These are phyloP conservation scores for Saccostrea echinata DNA, from an alignment of 1,140 invertebrate species.

Conservation along the genomic window DNA sequence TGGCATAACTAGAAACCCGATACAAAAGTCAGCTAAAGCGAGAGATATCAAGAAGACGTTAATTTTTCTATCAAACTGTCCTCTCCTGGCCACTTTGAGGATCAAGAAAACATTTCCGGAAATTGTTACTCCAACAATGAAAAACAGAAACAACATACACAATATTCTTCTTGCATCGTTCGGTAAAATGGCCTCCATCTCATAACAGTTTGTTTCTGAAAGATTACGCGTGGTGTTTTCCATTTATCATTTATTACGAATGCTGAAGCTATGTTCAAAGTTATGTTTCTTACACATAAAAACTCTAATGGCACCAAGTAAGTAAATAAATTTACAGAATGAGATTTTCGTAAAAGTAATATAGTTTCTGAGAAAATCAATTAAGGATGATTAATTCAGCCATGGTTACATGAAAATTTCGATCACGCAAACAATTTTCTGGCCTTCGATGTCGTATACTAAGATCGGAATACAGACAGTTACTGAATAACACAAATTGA, in stretches of 20 bases:
- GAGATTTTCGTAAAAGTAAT: too few species aligned
- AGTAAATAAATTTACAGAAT: too few species aligned
- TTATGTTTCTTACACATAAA: too few species aligned
- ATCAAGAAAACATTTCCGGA: conserved; percentile 9
- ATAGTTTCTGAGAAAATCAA: too few species aligned
- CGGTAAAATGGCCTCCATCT: neutral
- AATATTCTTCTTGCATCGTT: neutral
- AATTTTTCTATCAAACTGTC: neutral
- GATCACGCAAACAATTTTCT: too few species aligned
- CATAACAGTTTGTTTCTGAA: neutral
- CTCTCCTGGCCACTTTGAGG: neutral
- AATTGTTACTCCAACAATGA: neutral
- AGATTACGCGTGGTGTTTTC: neutral
- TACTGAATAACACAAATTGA: too few species aligned
- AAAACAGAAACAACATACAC: neutral
- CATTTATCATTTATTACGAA: neutral
- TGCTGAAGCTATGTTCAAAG: too few species aligned
- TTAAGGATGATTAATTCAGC: too few species aligned
- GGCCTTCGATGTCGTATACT: too few species aligned
- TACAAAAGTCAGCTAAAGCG: neutral
- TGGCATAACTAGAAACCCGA: neutral
- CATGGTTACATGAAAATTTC: too few species aligned
- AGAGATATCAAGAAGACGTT: neutral
- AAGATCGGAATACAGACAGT: too few species aligned
- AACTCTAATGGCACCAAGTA: too few species aligned